phyloP scores from a whole-genome alignment of 2,113 vertebrate species.

The Fregetta grallaria region DNA sequence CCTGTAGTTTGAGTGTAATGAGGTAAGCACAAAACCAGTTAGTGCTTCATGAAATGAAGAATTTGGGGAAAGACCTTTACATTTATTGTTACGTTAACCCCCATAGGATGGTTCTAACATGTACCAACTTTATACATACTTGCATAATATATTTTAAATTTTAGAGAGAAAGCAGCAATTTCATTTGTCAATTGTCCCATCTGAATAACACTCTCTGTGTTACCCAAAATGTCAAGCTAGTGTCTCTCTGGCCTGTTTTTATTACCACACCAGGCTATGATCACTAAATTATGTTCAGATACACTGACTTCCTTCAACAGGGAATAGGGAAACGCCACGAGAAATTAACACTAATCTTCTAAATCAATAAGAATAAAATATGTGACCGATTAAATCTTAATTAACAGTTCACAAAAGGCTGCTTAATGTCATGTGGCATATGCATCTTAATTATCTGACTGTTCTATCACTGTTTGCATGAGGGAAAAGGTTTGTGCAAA shows the following conservation, averaged over 20 bases:
- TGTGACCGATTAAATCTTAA: constrained; percentile 72
- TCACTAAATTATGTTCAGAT: constrained; percentile 27
- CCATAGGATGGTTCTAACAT: neutral
- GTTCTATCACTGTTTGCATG: neutral
- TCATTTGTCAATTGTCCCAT: neutral
- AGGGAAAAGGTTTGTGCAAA: neutral
- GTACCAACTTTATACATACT: neutral
- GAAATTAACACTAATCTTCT: constrained; percentile 62
- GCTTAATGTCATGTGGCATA: constrained; percentile 41
- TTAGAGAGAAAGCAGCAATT: neutral
- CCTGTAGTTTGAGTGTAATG: neutral
- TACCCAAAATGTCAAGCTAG: constrained; percentile 15
- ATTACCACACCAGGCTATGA: neutral
- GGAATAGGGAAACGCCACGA: constrained; percentile 32
- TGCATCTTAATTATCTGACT: constrained; percentile 52
- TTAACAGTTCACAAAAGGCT: constrained; percentile 71
- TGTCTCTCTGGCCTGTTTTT: constrained; percentile 8
- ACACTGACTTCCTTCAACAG: constrained; percentile 37
- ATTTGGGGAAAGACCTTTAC: neutral
- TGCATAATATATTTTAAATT: neutral
- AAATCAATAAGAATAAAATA: constrained; percentile 68
- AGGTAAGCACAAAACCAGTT: neutral
- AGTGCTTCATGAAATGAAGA: neutral
- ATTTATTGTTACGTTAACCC: neutral
- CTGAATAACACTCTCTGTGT: neutral